Base-by-base conservation (phyloP, 2,797 vertebrate species). In the Phoebastria nigripes region DNA sequence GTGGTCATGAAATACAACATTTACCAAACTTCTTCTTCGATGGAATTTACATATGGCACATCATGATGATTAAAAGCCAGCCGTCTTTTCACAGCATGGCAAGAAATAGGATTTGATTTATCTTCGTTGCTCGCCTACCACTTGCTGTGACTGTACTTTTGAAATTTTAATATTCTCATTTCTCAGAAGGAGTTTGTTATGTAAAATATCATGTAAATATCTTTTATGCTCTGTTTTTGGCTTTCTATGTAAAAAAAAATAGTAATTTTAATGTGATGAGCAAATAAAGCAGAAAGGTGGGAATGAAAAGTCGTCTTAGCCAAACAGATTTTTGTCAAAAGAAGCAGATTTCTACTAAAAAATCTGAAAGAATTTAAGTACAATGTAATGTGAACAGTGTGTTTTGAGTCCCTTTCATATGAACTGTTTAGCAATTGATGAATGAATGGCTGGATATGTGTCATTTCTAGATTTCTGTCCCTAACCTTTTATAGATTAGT, bases 21-120 rank as follows among this genome's bases (percentile, higher is more conserved):
- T 98, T 98, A 97, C 97, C 95, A 97, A 97, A 97, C 95, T 97
- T 97, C 93, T 96, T 96, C 96, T 98, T 98, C 98, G 97, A 98
- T 98, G 97, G 95, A 98, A 98, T 98, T 98, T 98, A 97, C 98
- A 98, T 98, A 97, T 98, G 97, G 97, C 97, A 96, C 97, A 98
- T 98, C 97, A 97, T 93, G 96, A 98, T 98, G 97, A 98, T 98
- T 98, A 98, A 98, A 98, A 98, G 96, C 95, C 95, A 96, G 96
- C 94, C 74, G 82, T 98, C 97, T 97, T 97, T 97, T 98, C 97
- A 97, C 98, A 98, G 98, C 98, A 97, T 97, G 97, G 96, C 94
- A 97, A 98, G 98, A 98, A 98, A 97, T 96, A 97, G 97, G 97
- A 97, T 98, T 98, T 98, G 97, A 98, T 98, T 98, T 98, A 98